phyloP scores from a whole-genome alignment of 2,888 invertebrate genomes.

The Linnaemya vulpina region DNA sequence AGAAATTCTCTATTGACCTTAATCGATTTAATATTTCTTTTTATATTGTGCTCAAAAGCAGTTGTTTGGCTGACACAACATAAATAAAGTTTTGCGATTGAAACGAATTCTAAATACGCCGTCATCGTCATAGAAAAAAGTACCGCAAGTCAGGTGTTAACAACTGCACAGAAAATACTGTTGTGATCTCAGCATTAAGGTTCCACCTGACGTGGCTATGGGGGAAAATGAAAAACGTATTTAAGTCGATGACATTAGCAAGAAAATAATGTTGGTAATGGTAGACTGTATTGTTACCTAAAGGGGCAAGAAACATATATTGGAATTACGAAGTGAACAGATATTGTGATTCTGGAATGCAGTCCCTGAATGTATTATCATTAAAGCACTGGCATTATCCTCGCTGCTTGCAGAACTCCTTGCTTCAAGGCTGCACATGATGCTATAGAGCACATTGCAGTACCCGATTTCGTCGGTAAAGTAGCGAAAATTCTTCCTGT shows the following conservation, averaged over 20 bases:
- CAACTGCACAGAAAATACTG: conserved; percentile 20
- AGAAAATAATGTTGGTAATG: not conserved
- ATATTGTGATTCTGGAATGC: too few relatives aligned
- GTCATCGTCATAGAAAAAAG: conserved; percentile 50
- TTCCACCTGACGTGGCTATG: not conserved
- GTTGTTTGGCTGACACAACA: conserved; percentile 59
- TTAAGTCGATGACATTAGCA: not conserved
- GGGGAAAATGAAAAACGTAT: conserved; percentile 15
- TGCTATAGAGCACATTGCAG: too few relatives aligned
- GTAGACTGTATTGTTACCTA: conserved; percentile 6
- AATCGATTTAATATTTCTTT: conserved; percentile 49
- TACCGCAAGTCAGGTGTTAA: conserved; percentile 45
- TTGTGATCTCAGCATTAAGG: conserved; percentile 30
- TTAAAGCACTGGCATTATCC: too few relatives aligned
- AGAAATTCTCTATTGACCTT: conserved; percentile 64
- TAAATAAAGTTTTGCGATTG: conserved; percentile 54
- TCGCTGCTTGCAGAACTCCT: too few relatives aligned
- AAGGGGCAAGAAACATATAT: not conserved
- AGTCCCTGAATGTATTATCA: too few relatives aligned
- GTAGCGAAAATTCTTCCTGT: too few relatives aligned
- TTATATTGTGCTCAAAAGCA: conserved; percentile 34
- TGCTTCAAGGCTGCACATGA: too few relatives aligned
- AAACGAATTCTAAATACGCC: conserved; percentile 54
- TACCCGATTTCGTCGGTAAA: too few relatives aligned
- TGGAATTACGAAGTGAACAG: too few relatives aligned